Evolutionary conservation across 2,797 vertebrate genomes (phyloP).

Genomic region (Enteromius trimaculatus): DNA sequence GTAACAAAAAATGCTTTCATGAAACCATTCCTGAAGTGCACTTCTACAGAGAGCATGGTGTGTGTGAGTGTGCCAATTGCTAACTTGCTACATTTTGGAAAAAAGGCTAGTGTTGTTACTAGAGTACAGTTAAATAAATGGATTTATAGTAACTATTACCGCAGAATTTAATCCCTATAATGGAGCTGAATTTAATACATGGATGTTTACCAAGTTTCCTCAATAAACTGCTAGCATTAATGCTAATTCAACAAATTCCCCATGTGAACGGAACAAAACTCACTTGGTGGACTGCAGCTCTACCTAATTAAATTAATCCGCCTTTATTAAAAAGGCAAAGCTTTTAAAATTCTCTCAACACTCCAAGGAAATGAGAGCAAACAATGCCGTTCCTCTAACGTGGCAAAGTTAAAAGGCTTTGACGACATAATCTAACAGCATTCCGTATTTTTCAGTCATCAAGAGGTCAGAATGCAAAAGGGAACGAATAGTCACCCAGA

Average conservation of each 20-base stretch:
- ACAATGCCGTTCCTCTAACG: slow-evolving; percentile 15
- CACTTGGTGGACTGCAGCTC: slow-evolving; percentile 18
- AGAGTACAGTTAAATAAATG: not conserved
- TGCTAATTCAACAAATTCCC: slow-evolving; percentile 17
- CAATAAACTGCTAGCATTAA: slow-evolving; percentile 36
- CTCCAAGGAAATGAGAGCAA: slow-evolving; percentile 20
- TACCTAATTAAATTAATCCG: slow-evolving; percentile 39
- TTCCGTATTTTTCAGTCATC: slow-evolving; percentile 24
- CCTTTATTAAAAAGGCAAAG: slow-evolving; percentile 45
- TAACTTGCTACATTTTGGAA: not conserved
- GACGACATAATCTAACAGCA: slow-evolving; percentile 16
- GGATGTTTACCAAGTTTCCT: slow-evolving; percentile 38
- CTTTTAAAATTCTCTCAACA: slow-evolving; percentile 29
- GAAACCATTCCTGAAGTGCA: not conserved
- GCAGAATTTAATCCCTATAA: slow-evolving; percentile 1
- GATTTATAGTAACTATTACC: slow-evolving; percentile 3
- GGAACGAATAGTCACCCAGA: not conserved
- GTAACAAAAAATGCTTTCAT: not conserved
- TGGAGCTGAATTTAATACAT: slow-evolving; percentile 8
- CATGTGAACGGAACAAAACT: not conserved
- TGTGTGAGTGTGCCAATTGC: not conserved
- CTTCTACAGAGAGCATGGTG: not conserved
- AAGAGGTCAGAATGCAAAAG: slow-evolving; percentile 4
- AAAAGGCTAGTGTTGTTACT: not conserved
- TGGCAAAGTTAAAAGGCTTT: slow-evolving; percentile 25